These are phyloP conservation scores for Lasius platythorax DNA, from an alignment of 2,888 invertebrate genomes.

Conservation along the genomic window DNA sequence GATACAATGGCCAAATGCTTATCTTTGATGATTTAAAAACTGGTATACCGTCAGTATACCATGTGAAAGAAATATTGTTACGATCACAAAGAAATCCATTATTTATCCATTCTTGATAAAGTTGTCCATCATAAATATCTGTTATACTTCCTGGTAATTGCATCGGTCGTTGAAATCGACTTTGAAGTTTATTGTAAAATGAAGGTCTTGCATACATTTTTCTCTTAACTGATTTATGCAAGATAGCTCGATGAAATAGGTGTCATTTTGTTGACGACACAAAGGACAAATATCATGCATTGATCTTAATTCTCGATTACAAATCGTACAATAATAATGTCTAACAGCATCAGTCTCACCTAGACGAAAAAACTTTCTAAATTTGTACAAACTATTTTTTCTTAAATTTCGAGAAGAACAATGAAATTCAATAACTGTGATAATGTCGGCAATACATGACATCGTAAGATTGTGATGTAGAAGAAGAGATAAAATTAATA, in stretches of 20 bases:
- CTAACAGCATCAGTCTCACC: conserved; percentile 1
- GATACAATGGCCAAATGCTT: conserved; percentile 63
- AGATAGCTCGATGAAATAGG: conserved; percentile 7
- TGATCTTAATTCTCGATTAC: not conserved
- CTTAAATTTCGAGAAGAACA: not conserved
- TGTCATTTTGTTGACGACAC: not conserved
- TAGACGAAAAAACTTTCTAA: conserved; percentile 3
- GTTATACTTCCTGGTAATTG: not conserved
- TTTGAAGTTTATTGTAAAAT: conserved; percentile 12
- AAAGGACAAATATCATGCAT: conserved; percentile 13
- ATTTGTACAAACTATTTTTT: conserved; percentile 28
- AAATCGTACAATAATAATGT: conserved; percentile 27
- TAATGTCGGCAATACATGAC: not conserved
- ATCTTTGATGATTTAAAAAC: conserved; percentile 63
- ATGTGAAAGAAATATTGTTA: conserved; percentile 66
- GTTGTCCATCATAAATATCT: conserved; percentile 13
- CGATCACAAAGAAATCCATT: conserved; percentile 59
- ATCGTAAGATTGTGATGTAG: conserved; percentile 1
- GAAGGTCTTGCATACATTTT: not conserved
- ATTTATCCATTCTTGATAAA: conserved; percentile 37
- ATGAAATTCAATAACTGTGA: conserved; percentile 8
- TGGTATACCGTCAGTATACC: conserved; percentile 69
- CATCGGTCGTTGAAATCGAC: not conserved
- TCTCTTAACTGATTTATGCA: not conserved
- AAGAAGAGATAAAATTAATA: conserved; percentile 1